phyloP scores from a whole-genome alignment of 2,113 vertebrate genomes.

The Corydoras maculifer region DNA sequence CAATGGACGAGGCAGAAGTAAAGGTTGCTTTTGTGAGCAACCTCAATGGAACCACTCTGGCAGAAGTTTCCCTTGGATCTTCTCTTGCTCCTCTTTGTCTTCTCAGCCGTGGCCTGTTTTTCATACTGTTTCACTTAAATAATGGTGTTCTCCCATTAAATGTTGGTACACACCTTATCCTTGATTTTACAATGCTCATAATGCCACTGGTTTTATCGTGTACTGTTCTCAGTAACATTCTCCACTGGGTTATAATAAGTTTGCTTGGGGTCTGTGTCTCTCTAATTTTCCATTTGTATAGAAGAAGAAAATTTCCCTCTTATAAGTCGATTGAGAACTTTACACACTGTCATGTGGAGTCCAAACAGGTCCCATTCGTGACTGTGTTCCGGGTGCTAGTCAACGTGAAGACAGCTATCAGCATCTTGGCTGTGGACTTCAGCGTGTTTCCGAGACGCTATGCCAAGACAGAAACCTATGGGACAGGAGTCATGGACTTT shows the following conservation, averaged over 20 bases:
- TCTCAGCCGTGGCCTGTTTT: constrained; percentile 74
- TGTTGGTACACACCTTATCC: constrained; percentile 59
- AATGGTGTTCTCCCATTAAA: constrained; percentile 53
- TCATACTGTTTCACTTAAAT: constrained; percentile 63
- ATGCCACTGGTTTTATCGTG: constrained; percentile 73
- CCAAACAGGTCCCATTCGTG: constrained; percentile 72
- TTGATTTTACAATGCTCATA: constrained; percentile 76
- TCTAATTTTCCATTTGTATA: constrained; percentile 61
- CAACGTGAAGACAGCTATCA: constrained; percentile 79
- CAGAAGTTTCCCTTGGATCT: constrained; percentile 74
- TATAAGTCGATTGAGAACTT: constrained; percentile 59
- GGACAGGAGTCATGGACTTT: constrained; percentile 90
- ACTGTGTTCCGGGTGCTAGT: constrained; percentile 77
- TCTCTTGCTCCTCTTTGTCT: constrained; percentile 73
- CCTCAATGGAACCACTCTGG: constrained; percentile 80
- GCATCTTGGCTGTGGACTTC: constrained; percentile 93
- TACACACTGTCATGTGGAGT: constrained; percentile 59
- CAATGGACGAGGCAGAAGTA: constrained; percentile 75
- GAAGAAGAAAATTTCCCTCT: constrained; percentile 37
- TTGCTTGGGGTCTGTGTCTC: constrained; percentile 48
- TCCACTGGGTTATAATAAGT: constrained; percentile 56
- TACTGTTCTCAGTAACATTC: constrained; percentile 69
- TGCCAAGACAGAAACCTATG: constrained; percentile 89
- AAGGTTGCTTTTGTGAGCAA: constrained; percentile 90
- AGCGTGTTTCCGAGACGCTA: constrained; percentile 81